Evolutionary conservation across 2,113 vertebrate genomes (phyloP).

Genomic region (Sula dactylatra): DNA sequence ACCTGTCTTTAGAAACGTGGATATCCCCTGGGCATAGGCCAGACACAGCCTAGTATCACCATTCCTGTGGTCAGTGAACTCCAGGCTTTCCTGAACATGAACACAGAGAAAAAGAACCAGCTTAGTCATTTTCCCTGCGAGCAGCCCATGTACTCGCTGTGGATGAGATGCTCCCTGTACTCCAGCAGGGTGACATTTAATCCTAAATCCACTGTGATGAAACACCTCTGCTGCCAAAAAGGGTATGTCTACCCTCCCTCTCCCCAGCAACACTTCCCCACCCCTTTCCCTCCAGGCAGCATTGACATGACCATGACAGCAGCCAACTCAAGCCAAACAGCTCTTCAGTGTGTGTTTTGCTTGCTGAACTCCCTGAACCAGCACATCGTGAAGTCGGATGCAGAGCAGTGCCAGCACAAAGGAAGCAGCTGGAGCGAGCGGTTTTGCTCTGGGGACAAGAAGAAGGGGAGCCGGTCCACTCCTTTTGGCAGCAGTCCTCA

Average conservation of each 20-base stretch:
- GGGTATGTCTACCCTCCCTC: background rate
- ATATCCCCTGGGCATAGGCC: background rate
- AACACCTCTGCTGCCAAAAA: background rate
- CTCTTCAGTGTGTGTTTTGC: background rate
- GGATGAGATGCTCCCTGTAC: background rate
- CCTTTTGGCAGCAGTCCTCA: background rate
- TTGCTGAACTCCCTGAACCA: background rate
- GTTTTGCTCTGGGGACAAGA: background rate
- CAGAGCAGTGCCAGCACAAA: background rate
- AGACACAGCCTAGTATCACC: background rate
- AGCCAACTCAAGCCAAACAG: background rate
- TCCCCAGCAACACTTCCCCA: background rate
- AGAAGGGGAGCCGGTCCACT: rapidly evolving
- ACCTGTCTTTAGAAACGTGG: background rate
- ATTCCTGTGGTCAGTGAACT: background rate
- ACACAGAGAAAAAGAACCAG: rapidly evolving
- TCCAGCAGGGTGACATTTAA: background rate
- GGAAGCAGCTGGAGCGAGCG: background rate
- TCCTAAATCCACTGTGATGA: background rate
- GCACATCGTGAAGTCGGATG: rapidly evolving
- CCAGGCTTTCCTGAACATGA: background rate
- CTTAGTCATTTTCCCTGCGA: background rate
- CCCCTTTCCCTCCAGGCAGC: background rate
- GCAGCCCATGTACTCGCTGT: background rate
- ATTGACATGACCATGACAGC: background rate